Evolutionary conservation across 2,113 vertebrate genomes (phyloP).

Genomic region (Pyxicephalus adspersus): DNA sequence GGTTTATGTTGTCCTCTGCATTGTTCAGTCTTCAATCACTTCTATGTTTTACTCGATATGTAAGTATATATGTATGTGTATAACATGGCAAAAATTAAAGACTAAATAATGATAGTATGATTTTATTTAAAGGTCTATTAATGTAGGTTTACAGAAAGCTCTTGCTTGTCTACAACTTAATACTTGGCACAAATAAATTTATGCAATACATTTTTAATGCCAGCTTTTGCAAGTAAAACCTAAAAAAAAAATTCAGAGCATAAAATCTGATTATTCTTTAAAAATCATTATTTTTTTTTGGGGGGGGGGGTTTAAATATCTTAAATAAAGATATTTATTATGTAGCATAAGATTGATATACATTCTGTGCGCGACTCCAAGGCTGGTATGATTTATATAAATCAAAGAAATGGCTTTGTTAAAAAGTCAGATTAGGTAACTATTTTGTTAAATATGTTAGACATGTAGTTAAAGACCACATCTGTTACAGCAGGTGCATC

Average conservation of each 20-base stretch:
- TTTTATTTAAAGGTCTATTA: not conserved
- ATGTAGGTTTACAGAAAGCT: not conserved
- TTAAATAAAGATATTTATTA: no score
- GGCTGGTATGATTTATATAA: not conserved
- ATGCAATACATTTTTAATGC: not conserved
- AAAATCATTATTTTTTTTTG: no score
- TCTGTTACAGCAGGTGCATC: slow-evolving; percentile 39
- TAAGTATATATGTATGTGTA: not conserved
- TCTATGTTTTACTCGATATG: not conserved
- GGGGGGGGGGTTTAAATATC: no score
- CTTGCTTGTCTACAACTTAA: no score
- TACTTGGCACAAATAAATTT: not conserved
- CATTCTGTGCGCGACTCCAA: no score
- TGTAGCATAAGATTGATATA: no score
- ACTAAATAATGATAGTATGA: not conserved
- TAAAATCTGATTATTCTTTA: no score
- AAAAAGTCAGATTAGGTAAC: slow-evolving; percentile 8
- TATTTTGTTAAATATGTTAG: not conserved
- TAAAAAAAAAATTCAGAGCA: no score
- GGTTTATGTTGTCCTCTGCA: not conserved
- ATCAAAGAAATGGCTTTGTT: slow-evolving; percentile 11
- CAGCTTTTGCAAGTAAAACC: not conserved
- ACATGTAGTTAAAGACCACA: slow-evolving; percentile 2
- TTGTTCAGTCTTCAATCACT: not conserved
- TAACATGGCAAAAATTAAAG: not conserved